These are phyloP conservation scores for Oophaga sylvatica DNA, from an alignment of 2,797 vertebrate genomes.

Conservation along the genomic window DNA sequence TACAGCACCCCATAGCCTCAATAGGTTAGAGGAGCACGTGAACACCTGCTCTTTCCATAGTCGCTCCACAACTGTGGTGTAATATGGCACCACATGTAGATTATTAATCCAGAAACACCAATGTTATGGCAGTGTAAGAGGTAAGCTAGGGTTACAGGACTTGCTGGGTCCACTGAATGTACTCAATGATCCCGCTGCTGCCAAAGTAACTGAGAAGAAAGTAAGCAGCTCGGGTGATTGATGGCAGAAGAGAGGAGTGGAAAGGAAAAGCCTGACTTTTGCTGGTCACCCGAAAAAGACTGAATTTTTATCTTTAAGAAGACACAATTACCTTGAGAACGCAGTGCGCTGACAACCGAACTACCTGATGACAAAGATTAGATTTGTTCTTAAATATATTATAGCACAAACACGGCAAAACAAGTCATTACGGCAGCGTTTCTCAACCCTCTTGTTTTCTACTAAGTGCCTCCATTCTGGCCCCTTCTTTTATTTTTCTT, in stretches of 20 bases:
- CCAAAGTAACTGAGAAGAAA: slow-evolving; percentile 22
- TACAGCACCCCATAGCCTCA: background rate
- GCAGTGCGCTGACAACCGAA: slow-evolving; percentile 76
- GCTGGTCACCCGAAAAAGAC: slow-evolving; percentile 69
- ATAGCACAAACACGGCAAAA: slow-evolving; percentile 69
- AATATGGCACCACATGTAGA: background rate
- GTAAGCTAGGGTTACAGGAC: slow-evolving; percentile 15
- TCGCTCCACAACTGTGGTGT: slow-evolving; percentile 40
- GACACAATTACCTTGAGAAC: slow-evolving; percentile 75
- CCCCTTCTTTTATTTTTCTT: background rate
- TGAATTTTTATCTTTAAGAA: slow-evolving; percentile 74
- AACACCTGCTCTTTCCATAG: background rate
- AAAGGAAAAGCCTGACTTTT: slow-evolving; percentile 62
- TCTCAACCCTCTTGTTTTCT: slow-evolving; percentile 9
- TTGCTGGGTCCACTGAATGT: background rate
- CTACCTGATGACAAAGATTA: slow-evolving; percentile 79
- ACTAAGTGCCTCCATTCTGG: background rate
- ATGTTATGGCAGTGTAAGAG: background rate
- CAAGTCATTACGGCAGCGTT: slow-evolving; percentile 66
- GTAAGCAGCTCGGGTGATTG: background rate
- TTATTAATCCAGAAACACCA: slow-evolving; percentile 8
- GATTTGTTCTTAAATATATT: slow-evolving; percentile 76
- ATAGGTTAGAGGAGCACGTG: background rate
- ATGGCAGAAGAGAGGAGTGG: slow-evolving; percentile 64
- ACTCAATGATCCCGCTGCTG: slow-evolving; percentile 19